Evolutionary conservation across 2,113 vertebrate species (phyloP).

Genomic region (Anoura caudifer): DNA sequence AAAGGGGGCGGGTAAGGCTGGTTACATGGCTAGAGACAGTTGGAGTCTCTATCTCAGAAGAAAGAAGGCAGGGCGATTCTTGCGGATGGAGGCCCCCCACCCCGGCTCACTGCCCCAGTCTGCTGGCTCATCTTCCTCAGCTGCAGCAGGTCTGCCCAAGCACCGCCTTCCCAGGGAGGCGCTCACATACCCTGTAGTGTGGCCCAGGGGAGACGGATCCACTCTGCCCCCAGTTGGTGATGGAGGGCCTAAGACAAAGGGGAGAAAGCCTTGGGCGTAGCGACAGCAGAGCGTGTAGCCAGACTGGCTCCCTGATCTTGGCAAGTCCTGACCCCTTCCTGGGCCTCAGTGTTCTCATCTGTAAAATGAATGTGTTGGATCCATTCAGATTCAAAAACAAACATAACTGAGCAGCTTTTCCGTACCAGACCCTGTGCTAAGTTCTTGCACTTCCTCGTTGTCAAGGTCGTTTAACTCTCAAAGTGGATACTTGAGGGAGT

Average conservation of each 20-base stretch:
- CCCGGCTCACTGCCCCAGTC: too few species aligned
- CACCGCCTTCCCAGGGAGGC: neutral
- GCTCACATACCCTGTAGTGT: fast-evolving
- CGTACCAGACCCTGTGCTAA: neutral
- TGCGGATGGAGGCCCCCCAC: neutral
- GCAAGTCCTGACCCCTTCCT: neutral
- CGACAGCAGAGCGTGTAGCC: neutral
- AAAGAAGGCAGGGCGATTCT: neutral
- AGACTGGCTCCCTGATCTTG: neutral
- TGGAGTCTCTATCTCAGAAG: neutral
- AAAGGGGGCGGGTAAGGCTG: neutral
- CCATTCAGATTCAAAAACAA: neutral
- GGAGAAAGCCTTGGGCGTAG: neutral
- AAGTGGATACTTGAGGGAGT: neutral
- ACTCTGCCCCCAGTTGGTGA: neutral
- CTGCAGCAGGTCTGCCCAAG: neutral
- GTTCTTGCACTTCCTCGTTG: fast-evolving
- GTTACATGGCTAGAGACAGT: neutral
- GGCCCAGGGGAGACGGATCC: neutral
- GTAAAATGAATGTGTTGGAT: neutral
- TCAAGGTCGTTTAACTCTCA: neutral
- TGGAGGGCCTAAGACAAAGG: neutral
- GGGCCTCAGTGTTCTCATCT: neutral
- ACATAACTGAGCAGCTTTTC: neutral
- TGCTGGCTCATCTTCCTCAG: neutral